Percentiles rank a stretch among this genome's conserved stretches.
Conservation (phyloP, 2,888 invertebrate species). For the Chouioia cunea region DNA sequence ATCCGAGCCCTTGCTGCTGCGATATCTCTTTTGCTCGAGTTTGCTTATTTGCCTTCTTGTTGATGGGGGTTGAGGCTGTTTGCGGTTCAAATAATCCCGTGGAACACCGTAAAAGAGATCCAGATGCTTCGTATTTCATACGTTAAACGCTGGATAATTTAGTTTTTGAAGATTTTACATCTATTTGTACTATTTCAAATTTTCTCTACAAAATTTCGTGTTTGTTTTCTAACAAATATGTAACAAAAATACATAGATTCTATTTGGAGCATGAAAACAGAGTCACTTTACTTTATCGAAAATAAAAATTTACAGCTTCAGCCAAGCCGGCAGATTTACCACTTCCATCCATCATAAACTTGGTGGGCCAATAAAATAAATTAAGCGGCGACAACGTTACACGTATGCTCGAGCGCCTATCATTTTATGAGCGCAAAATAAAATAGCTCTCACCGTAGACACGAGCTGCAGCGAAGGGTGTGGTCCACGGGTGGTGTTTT, state of each 20-base stretch:
- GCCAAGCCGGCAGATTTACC: constrained; percentile 45
- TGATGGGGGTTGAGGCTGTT: too few relatives aligned
- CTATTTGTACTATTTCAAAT: too few relatives aligned
- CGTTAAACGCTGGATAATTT: too few relatives aligned
- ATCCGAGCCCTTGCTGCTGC: constrained; percentile 16
- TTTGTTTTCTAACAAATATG: too few relatives aligned
- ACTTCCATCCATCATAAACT: constrained; percentile 48
- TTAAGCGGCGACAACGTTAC: constrained; percentile 37
- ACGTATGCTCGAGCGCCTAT: constrained; percentile 26
- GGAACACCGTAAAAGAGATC: too few relatives aligned
- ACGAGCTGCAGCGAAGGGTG: constrained; percentile 55
- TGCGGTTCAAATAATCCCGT: too few relatives aligned
- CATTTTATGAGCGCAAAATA: constrained; percentile 41
- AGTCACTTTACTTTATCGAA: constrained; percentile 17
- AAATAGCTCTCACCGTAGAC: not conserved
- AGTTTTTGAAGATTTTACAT: too few relatives aligned
- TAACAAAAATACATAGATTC: too few relatives aligned
- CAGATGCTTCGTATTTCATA: too few relatives aligned
- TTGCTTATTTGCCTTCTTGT: too few relatives aligned
- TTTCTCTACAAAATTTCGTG: too few relatives aligned
- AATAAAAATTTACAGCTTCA: constrained; percentile 45
- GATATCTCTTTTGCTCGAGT: not conserved
- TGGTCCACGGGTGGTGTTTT: constrained; percentile 62
- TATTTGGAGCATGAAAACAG: not conserved
- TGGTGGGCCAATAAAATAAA: constrained; percentile 46